Evolutionary conservation across 2,888 invertebrate species (phyloP), one percentile per base, ranked within the genome.

Genomic region (Monochamus alternatus): DNA sequence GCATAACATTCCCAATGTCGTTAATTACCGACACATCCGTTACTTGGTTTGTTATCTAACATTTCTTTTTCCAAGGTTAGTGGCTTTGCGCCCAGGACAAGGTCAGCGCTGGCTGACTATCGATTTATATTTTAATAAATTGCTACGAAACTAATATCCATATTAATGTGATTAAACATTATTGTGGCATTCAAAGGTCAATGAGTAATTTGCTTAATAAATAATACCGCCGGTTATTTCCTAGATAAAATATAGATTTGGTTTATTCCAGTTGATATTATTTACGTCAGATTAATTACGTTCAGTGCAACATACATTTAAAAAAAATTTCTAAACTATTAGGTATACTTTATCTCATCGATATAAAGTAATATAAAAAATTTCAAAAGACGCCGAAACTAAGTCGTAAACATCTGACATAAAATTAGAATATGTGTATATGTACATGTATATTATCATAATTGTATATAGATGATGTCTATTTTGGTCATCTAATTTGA

Each of bases 31-130:
- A 67, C 67, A 67, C 55, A 68, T 68, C 68, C 55, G 68, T 59
- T 68, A 68, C 59, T 68, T 59, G 44, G 52, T 55, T 31, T 52
- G 52, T 68, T 68, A 68, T 68, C 68, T 68, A 55, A 59, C 68
- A 68, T 68, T 69, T 69, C 69, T 69, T 47, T 60, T 62, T 43
- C 8, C 69, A 69, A 69, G 69, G 59, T 69, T 69, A 58, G 59
- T 60, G 32, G 69, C 69, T 69, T 69, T 69, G 69, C 60, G 51
- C 69, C 30, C 32, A 32, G 60, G 60, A 62, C 69, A 69, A 69
- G 69, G 69, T 69, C 60, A 69, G 44, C 30, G 31, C 51, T 59
- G 47, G 22, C 60, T 69, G 47, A 60, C 68, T 69, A 59, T 59
- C 47, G 47, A 69, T 68, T 68, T 31, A 22, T 22, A 68, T 69